Conservation (phyloP, 2,888 invertebrate species). For the Nemotelus nigrinus region DNA sequence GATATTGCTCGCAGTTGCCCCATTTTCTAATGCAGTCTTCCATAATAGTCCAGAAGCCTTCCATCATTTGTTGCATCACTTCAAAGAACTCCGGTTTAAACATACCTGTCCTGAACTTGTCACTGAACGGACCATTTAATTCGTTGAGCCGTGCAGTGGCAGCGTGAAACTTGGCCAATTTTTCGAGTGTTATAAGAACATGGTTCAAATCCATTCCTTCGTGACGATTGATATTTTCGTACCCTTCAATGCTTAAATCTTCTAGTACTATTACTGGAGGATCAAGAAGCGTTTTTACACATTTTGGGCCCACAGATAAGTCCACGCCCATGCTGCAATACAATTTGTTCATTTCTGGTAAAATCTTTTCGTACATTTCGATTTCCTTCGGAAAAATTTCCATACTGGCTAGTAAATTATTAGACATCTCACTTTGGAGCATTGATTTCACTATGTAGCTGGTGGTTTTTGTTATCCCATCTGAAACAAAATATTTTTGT, state of each 20-base stretch:
- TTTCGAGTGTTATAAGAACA: constrained; percentile 55
- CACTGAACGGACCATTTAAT: constrained; percentile 50
- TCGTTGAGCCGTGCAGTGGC: constrained; percentile 56
- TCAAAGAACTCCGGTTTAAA: neutral
- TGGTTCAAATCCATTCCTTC: constrained; percentile 57
- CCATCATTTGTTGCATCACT: constrained; percentile 12
- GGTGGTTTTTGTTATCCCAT: neutral
- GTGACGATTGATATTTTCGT: constrained; percentile 57
- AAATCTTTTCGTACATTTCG: constrained; percentile 40
- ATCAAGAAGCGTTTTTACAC: constrained; percentile 2
- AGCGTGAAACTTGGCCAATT: constrained; percentile 60
- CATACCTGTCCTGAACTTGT: constrained; percentile 21
- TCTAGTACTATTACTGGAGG: constrained; percentile 56
- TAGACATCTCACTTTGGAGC: neutral
- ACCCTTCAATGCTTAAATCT: constrained; percentile 58
- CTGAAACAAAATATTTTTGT: constrained; percentile 13
- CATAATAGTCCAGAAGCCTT: neutral
- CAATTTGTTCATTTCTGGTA: constrained; percentile 35
- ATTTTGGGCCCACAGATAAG: constrained; percentile 42
- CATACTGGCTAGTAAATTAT: neutral
- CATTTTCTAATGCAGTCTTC: neutral
- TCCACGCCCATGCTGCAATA: constrained; percentile 15
- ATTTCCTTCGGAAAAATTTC: constrained; percentile 43
- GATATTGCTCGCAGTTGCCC: constrained; percentile 20
- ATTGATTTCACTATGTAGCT: constrained; percentile 26